Conservation (phyloP, 1,140 invertebrate genomes). For the Pectinophora gossypiella region DNA sequence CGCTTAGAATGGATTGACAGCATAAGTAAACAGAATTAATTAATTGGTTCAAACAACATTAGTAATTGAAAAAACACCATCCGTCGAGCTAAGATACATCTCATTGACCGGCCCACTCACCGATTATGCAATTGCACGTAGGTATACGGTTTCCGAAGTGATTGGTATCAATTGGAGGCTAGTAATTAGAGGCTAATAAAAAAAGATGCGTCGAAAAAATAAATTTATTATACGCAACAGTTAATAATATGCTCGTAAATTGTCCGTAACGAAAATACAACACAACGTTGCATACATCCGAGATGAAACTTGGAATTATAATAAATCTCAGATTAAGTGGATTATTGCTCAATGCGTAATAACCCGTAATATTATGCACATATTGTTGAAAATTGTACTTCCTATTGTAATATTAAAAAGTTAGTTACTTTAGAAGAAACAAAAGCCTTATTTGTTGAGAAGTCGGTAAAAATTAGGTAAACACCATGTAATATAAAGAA, state of each 20-base stretch:
- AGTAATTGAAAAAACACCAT: conserved; percentile 27
- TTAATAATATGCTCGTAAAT: background rate
- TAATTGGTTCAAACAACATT: conserved; percentile 13
- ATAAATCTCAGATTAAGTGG: background rate
- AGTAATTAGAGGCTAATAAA: conserved; percentile 13
- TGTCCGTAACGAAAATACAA: background rate
- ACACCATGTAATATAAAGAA: too few species aligned
- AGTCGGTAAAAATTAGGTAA: too few species aligned
- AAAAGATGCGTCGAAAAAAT: background rate
- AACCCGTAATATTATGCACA: background rate
- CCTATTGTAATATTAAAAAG: too few species aligned
- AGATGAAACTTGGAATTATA: background rate
- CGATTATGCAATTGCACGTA: conserved; percentile 31
- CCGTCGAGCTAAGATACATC: conserved; percentile 5
- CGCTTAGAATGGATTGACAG: conserved; percentile 18
- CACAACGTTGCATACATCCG: background rate
- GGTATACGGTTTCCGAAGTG: conserved; percentile 14
- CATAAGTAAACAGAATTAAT: conserved; percentile 18
- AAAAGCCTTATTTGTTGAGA: too few species aligned
- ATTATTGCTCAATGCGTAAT: too few species aligned
- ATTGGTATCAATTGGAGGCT: conserved; percentile 21
- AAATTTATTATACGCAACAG: background rate
- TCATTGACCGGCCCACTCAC: conserved; percentile 15
- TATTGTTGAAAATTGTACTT: background rate
- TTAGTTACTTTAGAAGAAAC: too few species aligned